Evolutionary conservation across 2,113 vertebrate genomes (phyloP).

Genomic region (Tautogolabrus adspersus): DNA sequence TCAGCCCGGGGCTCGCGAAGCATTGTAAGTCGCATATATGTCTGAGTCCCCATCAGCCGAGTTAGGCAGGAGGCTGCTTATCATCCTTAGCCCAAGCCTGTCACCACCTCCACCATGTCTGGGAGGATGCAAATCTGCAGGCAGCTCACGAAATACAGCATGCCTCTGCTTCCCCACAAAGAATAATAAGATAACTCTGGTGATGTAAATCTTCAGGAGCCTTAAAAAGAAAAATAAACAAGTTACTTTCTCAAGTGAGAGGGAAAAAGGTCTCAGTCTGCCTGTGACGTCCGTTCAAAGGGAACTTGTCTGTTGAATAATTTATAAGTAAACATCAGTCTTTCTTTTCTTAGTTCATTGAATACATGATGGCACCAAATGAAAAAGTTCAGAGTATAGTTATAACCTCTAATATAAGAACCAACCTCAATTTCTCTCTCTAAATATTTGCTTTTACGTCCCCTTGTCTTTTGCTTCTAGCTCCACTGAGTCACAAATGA

Average conservation of each 20-base stretch:
- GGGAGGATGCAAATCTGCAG: conserved; percentile 63
- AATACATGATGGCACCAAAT: conserved; percentile 22
- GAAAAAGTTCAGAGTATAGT: background rate
- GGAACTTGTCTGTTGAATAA: conserved; percentile 52
- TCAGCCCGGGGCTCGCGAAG: conserved; percentile 36
- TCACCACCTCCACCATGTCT: conserved; percentile 47
- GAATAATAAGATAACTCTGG: conserved; percentile 68
- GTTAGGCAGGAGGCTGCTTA: conserved; percentile 69
- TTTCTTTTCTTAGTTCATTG: conserved; percentile 20
- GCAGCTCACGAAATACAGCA: conserved; percentile 57
- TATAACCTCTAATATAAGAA: background rate
- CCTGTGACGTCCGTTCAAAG: conserved; percentile 42
- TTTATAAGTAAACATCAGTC: conserved; percentile 38
- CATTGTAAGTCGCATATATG: conserved; percentile 39
- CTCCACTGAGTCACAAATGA: background rate
- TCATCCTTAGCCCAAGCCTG: conserved; percentile 56
- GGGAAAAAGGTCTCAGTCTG: conserved; percentile 21
- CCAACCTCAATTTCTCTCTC: too few relatives aligned
- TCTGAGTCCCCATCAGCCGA: conserved; percentile 44
- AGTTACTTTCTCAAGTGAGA: conserved; percentile 37
- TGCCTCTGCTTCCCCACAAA: conserved; percentile 40
- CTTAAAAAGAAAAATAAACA: conserved; percentile 45
- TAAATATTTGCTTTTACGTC: too few relatives aligned
- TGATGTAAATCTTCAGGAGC: conserved; percentile 63
- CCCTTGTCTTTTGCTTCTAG: too few relatives aligned